These are phyloP conservation scores for Cataglyphis cursor DNA, from an alignment of 2,888 invertebrate genomes.

Conservation along the genomic window DNA sequence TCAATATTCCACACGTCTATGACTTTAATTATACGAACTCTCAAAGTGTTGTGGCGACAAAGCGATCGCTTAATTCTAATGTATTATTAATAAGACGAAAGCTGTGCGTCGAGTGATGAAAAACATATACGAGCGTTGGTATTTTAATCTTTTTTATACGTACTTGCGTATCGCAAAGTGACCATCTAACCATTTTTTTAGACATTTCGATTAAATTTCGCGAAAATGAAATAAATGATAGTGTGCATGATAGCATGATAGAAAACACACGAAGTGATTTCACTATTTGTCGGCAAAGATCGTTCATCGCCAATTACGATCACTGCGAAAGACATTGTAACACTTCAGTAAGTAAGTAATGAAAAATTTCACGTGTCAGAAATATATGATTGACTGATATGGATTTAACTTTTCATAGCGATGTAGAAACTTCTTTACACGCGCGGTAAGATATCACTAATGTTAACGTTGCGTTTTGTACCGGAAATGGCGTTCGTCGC, in stretches of 20 bases:
- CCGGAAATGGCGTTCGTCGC: conserved; percentile 13
- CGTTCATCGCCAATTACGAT: background rate
- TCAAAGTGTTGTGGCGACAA: background rate
- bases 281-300: conserved; percentile 1
- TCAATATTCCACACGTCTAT: no score
- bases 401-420: conserved; percentile 8
- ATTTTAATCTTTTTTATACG: conserved; percentile 7
- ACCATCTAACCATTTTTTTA: background rate
- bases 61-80: background rate
- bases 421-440: conserved; percentile 29
- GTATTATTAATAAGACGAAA: background rate
- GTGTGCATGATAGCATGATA: background rate
- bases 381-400: conserved; percentile 34
- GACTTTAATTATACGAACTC: background rate
- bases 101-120: background rate
- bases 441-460: conserved; percentile 10
- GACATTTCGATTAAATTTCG: conserved; percentile 5
- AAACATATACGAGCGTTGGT: conserved; percentile 4
- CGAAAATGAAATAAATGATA: background rate
- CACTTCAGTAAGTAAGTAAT: conserved; percentile 20
- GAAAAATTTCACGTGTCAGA: conserved; percentile 28
- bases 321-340: conserved; percentile 28
- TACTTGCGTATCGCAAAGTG: conserved; percentile 6
- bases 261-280: background rate
- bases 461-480: background rate